phyloP scores from a whole-genome alignment of 2,797 vertebrate genomes.

The Caiman crocodilus region DNA sequence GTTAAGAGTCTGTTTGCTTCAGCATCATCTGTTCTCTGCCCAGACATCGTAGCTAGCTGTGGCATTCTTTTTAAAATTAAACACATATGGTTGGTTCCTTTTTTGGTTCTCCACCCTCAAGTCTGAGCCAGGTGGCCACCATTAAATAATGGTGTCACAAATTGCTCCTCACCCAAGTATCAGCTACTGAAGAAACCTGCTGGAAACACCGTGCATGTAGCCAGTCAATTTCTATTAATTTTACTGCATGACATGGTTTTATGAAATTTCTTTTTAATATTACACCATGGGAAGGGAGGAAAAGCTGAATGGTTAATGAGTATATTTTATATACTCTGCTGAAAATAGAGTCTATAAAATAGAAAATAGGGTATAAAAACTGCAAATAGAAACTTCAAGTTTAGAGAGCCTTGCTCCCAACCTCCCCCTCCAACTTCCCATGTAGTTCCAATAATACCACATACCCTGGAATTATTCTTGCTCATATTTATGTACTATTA shows the following conservation, averaged over 20 bases:
- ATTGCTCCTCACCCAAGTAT: background rate
- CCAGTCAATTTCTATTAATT: constrained; percentile 24
- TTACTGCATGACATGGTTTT: background rate
- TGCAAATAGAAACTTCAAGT: background rate
- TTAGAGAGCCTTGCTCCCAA: background rate
- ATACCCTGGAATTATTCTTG: background rate
- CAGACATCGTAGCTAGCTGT: background rate
- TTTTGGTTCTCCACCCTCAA: constrained; percentile 8
- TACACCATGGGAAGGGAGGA: background rate
- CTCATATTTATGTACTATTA: rapidly evolving
- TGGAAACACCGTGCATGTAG: background rate
- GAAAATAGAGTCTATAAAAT: background rate
- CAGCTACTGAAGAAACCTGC: background rate
- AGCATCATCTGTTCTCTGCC: background rate
- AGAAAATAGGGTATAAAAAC: too few relatives aligned
- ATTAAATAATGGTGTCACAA: background rate
- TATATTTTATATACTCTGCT: background rate
- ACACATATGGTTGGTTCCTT: background rate
- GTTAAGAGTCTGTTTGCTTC: background rate
- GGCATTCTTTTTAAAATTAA: constrained; percentile 6
- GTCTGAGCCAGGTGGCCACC: background rate
- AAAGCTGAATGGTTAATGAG: background rate
- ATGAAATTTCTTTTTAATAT: constrained; percentile 1
- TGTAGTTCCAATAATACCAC: constrained; percentile 7
- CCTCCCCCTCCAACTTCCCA: background rate